A percentile compares a stretch with the other conserved stretches of the same genome.
Evolutionary conservation across 2,888 invertebrate genomes (phyloP).

Genomic region (Branchellion lobata): DNA sequence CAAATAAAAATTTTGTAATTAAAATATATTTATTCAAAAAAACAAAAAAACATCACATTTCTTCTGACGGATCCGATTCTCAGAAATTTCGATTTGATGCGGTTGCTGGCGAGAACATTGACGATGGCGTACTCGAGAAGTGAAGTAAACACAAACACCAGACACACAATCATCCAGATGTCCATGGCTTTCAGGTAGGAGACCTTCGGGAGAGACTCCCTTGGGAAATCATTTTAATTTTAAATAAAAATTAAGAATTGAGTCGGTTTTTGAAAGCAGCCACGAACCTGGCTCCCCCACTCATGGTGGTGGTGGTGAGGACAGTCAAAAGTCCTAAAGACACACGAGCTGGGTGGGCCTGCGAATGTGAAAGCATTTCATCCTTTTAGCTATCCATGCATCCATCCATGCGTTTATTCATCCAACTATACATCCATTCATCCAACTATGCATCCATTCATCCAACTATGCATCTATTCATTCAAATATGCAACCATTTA

Average conservation of each 20-base stretch:
- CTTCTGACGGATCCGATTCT: neutral
- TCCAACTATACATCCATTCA: no score
- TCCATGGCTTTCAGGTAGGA: conserved; percentile 42
- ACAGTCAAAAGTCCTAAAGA: conserved; percentile 69
- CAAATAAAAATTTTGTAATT: neutral
- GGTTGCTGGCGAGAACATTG: conserved; percentile 42
- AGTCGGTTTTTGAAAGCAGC: neutral
- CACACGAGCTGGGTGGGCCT: conserved; percentile 77
- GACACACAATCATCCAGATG: conserved; percentile 44
- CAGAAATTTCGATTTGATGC: neutral
- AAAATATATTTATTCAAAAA: no score
- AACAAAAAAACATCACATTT: neutral
- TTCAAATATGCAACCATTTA: no score
- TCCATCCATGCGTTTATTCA: no score
- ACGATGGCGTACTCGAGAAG: conserved; percentile 48
- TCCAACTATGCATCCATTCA: no score
- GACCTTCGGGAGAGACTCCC: conserved; percentile 36
- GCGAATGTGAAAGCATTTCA: neutral
- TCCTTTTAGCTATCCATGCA: no score
- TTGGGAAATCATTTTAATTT: neutral
- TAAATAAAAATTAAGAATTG: neutral
- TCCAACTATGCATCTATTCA: no score
- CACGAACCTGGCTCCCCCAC: conserved; percentile 60
- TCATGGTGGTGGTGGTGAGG: conserved; percentile 68
- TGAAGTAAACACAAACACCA: conserved; percentile 47